Evolutionary conservation across 2,797 vertebrate species (phyloP).

Genomic region (Xenops minutus): DNA sequence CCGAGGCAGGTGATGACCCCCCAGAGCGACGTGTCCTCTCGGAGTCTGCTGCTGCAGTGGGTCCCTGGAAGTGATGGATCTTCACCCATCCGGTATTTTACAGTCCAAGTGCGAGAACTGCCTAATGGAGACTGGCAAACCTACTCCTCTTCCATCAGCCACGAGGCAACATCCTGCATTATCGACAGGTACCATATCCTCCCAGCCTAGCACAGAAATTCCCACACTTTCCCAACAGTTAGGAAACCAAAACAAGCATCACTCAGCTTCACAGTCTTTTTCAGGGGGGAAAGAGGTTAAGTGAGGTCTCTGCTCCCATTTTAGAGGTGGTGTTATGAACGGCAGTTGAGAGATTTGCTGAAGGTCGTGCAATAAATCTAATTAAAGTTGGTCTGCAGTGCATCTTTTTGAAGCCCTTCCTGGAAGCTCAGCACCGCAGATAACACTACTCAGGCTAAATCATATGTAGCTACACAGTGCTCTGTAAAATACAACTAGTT

Average conservation of each 20-base stretch:
- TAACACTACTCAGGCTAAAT: background rate
- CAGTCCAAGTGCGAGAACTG: conserved; percentile 86
- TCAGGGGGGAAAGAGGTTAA: background rate
- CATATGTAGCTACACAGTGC: background rate
- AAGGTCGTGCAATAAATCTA: conserved; percentile 36
- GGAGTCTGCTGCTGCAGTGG: conserved; percentile 86
- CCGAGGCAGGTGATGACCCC: conserved; percentile 84
- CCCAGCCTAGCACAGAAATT: background rate
- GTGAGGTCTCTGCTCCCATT: background rate
- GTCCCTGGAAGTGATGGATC: conserved; percentile 86
- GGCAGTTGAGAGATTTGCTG: background rate
- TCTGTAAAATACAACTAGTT: conserved; percentile 18
- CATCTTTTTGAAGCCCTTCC: conserved; percentile 29
- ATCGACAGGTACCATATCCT: conserved; percentile 79
- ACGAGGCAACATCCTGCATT: conserved; percentile 83
- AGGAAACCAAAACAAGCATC: background rate
- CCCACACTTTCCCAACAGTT: background rate
- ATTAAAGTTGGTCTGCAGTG: conserved; percentile 15
- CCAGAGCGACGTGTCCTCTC: conserved; percentile 85
- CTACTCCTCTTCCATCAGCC: conserved; percentile 85
- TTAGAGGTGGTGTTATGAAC: background rate
- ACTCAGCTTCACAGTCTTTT: background rate
- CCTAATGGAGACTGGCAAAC: conserved; percentile 83
- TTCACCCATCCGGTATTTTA: conserved; percentile 91
- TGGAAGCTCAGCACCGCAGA: background rate